Base-by-base conservation (phyloP, 2,888 invertebrate species). In the Lithosia quadra region DNA sequence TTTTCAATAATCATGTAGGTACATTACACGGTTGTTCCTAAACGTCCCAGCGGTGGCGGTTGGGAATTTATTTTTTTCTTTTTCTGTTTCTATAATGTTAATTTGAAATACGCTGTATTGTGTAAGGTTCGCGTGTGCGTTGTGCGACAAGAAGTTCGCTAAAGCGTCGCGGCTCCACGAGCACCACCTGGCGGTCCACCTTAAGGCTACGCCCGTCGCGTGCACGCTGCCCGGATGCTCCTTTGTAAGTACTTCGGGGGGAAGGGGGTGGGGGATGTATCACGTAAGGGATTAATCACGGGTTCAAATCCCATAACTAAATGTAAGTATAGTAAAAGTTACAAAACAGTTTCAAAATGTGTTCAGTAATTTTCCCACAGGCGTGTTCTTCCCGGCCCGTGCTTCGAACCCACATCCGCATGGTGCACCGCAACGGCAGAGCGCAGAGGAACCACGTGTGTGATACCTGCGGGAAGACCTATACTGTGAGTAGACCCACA, bases 301-400 rank as follows among this genome's bases (percentile, higher is more conserved):
- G n/a, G n/a, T n/a, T n/a, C n/a, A n/a, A n/a, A n/a, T n/a, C n/a
- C n/a, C n/a, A n/a, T n/a, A n/a, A n/a, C n/a, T n/a, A n/a, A n/a
- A n/a, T n/a, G n/a, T n/a, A n/a, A n/a, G n/a, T n/a, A n/a, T n/a
- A n/a, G n/a, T n/a, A n/a, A n/a, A n/a, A n/a, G n/a, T n/a, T n/a
- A n/a, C n/a, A n/a, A n/a, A n/a, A n/a, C n/a, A n/a, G n/a, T 33
- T 33, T 3, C 3, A 5, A 33, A 33, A 3, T 8, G 8, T 33
- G 33, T 33, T 3, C 33, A 3, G 3, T 33, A 8, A 2, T 2
- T 2, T 1, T 13, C 7, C n/a, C n/a, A 10, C 78, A 92, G 93
- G 86, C 91, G 65, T 92, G 93, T 28, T 84, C 94, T 72, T 91
- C 92, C 0, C 89, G 91, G 0, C 80, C 92, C 0, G 92, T 89